A percentile compares a stretch with the other conserved stretches of the same genome.
phyloP scores from a whole-genome alignment of 2,797 vertebrate genomes.

The Lates japonicus region DNA sequence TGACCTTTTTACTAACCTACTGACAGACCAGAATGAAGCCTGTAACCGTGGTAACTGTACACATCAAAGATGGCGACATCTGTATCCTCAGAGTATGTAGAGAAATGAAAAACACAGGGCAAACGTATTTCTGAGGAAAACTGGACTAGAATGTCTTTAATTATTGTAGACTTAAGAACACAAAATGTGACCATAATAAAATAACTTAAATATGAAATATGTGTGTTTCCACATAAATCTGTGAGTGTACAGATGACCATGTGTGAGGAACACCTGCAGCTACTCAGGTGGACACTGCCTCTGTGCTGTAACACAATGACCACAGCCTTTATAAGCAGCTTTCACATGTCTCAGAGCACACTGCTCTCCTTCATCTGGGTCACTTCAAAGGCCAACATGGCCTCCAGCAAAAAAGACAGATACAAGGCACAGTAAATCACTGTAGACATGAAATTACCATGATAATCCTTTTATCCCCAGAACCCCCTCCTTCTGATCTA shows the following conservation, averaged over 20 bases:
- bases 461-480: slow-evolving; percentile 57
- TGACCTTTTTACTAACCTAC: neutral
- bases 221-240: neutral
- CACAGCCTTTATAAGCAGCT: slow-evolving; percentile 55
- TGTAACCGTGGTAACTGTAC: no score
- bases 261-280: slow-evolving; percentile 22
- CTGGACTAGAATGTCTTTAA: neutral
- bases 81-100: no score
- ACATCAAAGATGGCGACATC: no score
- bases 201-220: no score
- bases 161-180: neutral
- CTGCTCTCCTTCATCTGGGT: slow-evolving; percentile 65
- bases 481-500: slow-evolving; percentile 45
- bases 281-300: slow-evolving; percentile 16
- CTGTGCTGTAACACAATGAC: slow-evolving; percentile 48
- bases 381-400: slow-evolving; percentile 73
- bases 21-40: neutral
- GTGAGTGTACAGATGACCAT: neutral
- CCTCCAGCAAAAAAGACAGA: slow-evolving; percentile 57
- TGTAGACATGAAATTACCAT: slow-evolving; percentile 45
- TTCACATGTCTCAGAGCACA: slow-evolving; percentile 56
- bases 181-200: neutral
- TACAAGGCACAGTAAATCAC: slow-evolving; percentile 66
- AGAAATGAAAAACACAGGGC: no score
- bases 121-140: neutral